Evolutionary conservation across 2,888 invertebrate genomes (phyloP).

Genomic region (Thumatha senex): DNA sequence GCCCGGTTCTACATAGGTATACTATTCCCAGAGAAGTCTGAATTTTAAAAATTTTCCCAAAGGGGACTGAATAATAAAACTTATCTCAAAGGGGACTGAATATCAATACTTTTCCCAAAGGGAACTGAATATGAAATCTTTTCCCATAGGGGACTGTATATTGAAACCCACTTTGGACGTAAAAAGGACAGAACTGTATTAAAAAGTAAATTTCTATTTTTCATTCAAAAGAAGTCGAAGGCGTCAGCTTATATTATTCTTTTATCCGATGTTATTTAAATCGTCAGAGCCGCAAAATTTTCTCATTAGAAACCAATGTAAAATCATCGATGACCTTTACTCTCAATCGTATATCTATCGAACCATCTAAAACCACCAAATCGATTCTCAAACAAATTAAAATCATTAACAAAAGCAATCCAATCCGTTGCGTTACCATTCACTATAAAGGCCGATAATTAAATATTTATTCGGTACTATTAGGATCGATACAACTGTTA

Average conservation of each 20-base stretch:
- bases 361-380: conserved; percentile 34
- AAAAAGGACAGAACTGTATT: no score
- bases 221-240: no score
- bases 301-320: conserved; percentile 35
- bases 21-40: no score
- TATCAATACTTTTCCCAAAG: no score
- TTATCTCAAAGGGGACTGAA: no score
- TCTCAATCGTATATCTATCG: conserved; percentile 38
- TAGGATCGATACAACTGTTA: conserved; percentile 68
- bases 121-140: no score
- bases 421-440: conserved; percentile 74
- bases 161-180: no score
- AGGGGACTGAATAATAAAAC: no score
- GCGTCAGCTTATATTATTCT: no score
- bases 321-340: conserved; percentile 36
- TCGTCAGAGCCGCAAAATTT: conserved; percentile 24
- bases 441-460: conserved; percentile 73
- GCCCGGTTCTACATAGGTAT: no score
- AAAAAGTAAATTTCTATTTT: no score
- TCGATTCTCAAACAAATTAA: conserved; percentile 54
- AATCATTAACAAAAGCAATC: conserved; percentile 66
- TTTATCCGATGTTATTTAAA: conserved; percentile 36
- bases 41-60: no score
- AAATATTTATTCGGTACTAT: conserved; percentile 80
- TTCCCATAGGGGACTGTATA: background rate